Conservation (phyloP, 2,113 vertebrate species). For the Lepidothrix coronata region DNA sequence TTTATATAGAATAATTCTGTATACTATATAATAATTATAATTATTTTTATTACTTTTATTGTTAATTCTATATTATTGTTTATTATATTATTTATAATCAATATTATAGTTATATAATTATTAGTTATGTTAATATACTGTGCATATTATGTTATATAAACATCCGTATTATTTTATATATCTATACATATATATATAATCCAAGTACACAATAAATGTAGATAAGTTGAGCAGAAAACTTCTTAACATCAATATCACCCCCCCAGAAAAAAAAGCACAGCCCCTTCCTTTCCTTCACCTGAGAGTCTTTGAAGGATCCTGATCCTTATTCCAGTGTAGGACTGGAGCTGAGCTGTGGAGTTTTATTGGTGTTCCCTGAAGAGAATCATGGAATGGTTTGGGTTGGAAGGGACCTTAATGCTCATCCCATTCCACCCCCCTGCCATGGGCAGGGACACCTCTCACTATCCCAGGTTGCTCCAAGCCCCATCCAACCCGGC, state of each 20-base stretch:
- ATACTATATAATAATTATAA: too few species aligned
- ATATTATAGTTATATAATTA: neutral
- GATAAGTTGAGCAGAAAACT: neutral
- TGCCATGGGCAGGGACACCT: neutral
- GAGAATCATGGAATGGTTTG: neutral
- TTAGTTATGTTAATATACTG: neutral
- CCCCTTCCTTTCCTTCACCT: neutral
- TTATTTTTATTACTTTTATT: too few species aligned
- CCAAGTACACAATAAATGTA: fast-evolving
- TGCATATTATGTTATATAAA: neutral
- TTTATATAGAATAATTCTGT: too few species aligned
- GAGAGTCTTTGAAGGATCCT: neutral
- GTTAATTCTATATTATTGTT: too few species aligned
- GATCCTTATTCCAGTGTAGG: neutral
- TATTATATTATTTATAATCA: too few species aligned
- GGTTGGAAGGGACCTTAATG: neutral
- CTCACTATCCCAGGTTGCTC: neutral
- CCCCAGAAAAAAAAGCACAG: neutral
- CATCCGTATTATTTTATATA: neutral
- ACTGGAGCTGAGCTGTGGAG: neutral
- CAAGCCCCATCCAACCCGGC: fast-evolving
- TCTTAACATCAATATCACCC: neutral
- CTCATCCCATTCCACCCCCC: neutral
- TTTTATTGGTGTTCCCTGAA: neutral
- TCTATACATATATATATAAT: neutral